Percentiles rank a stretch among this genome's conserved stretches.
Conservation (phyloP, 2,113 vertebrate species). For the Paedocypris sp. region DNA sequence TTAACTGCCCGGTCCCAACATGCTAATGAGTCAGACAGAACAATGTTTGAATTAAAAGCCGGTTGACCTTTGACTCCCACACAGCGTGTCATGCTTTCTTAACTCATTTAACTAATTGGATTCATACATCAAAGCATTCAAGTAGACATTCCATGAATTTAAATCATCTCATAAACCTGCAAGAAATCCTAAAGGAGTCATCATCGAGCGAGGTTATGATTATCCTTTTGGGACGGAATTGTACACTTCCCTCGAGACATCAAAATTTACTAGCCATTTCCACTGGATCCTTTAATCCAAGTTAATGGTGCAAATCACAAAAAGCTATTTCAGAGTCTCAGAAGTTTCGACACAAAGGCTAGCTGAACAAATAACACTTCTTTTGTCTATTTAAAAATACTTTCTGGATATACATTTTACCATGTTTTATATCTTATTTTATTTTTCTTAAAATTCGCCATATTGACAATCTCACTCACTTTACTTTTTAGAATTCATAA, state of each 20-base stretch:
- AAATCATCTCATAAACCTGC: conserved; percentile 4
- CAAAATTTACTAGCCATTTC: conserved; percentile 22
- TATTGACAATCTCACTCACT: too few relatives aligned
- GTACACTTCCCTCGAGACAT: conserved; percentile 30
- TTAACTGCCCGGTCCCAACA: neutral
- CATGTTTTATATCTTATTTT: too few relatives aligned
- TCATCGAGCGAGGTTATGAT: conserved; percentile 17
- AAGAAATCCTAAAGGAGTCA: conserved; percentile 11
- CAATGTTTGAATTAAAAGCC: conserved; percentile 18
- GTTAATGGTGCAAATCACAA: conserved; percentile 38
- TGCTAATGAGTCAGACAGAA: conserved; percentile 18
- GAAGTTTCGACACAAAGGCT: conserved; percentile 3
- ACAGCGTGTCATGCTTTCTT: conserved; percentile 21
- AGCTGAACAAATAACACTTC: neutral
- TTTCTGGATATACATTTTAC: too few relatives aligned
- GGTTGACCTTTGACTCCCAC: conserved; percentile 22
- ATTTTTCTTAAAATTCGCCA: too few relatives aligned
- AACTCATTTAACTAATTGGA: conserved; percentile 26
- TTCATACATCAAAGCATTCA: conserved; percentile 16
- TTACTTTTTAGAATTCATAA: too few relatives aligned
- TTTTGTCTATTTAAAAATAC: neutral
- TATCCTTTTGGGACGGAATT: neutral
- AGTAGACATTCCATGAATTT: conserved; percentile 25
- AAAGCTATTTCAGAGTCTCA: conserved; percentile 12
- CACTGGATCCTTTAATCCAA: conserved; percentile 28